A percentile compares a stretch with the other conserved stretches of the same genome.
Conservation (phyloP, 2,113 vertebrate genomes). For the Stomatorhinus ivindoensis region DNA sequence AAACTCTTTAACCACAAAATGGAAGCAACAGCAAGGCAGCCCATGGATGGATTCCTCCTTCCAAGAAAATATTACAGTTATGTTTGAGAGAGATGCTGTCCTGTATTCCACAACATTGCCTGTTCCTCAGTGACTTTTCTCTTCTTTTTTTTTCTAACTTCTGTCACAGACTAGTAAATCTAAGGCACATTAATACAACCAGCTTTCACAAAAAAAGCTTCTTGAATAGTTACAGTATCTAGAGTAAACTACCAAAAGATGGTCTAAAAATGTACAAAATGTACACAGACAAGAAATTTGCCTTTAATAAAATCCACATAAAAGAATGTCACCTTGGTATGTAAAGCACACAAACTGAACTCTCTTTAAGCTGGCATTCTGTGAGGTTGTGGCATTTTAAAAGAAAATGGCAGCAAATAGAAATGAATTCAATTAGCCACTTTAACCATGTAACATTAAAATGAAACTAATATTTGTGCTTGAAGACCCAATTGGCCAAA, state of each 20-base stretch:
- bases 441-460: not conserved
- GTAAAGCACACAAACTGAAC: not conserved
- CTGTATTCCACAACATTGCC: not conserved
- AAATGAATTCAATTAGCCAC: not conserved
- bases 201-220: not conserved
- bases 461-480: not conserved
- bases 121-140: not conserved
- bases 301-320: not conserved
- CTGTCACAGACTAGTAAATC: not conserved
- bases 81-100: not conserved
- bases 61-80: not conserved
- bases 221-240: not conserved
- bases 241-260: not conserved
- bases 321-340: not conserved
- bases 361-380: not conserved
- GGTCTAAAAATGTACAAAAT: not conserved
- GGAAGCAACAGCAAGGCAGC: not conserved
- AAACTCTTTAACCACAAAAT: constrained; percentile 6
- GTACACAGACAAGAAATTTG: not conserved
- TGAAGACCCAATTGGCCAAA: not conserved
- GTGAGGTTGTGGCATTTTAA: not conserved
- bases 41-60: not conserved
- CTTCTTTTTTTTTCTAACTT: not conserved
- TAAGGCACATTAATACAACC: not conserved
- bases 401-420: not conserved